phyloP scores from a whole-genome alignment of 2,113 vertebrate species.

The Sphaerodactylus townsendi region DNA sequence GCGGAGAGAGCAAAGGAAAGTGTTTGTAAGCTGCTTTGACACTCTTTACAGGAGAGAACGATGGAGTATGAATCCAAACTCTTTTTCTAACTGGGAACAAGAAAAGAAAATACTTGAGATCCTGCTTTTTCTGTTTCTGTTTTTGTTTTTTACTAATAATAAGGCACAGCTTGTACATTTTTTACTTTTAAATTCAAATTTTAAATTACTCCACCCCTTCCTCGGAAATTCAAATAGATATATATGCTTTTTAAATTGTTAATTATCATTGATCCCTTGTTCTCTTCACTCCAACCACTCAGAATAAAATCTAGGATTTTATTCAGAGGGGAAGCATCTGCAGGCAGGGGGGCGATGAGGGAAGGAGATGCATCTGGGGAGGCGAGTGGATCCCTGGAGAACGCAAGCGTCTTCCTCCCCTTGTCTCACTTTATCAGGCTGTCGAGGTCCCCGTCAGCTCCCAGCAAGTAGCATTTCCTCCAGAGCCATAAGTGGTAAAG shows the following conservation, averaged over 20 bases:
- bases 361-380: background rate
- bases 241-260: too few relatives aligned
- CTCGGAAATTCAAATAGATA: too few relatives aligned
- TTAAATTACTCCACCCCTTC: too few relatives aligned
- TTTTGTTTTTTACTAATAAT: background rate
- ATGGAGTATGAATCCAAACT: too few relatives aligned
- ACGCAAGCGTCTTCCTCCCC: background rate
- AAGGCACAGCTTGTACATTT: background rate
- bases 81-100: background rate
- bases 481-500: constrained; percentile 86
- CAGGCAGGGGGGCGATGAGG: background rate
- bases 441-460: constrained; percentile 83
- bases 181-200: too few relatives aligned
- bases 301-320: too few relatives aligned
- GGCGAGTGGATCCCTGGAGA: background rate
- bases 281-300: too few relatives aligned
- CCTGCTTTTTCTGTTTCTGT: too few relatives aligned
- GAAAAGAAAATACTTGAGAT: background rate
- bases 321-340: background rate
- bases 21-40: too few relatives aligned
- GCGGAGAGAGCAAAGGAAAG: too few relatives aligned
- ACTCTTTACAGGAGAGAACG: too few relatives aligned
- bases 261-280: too few relatives aligned
- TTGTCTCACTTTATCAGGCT: constrained; percentile 81
- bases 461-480: constrained; percentile 85